phyloP scores from a whole-genome alignment of 2,888 invertebrate species.

The Bombyx huttoni region DNA sequence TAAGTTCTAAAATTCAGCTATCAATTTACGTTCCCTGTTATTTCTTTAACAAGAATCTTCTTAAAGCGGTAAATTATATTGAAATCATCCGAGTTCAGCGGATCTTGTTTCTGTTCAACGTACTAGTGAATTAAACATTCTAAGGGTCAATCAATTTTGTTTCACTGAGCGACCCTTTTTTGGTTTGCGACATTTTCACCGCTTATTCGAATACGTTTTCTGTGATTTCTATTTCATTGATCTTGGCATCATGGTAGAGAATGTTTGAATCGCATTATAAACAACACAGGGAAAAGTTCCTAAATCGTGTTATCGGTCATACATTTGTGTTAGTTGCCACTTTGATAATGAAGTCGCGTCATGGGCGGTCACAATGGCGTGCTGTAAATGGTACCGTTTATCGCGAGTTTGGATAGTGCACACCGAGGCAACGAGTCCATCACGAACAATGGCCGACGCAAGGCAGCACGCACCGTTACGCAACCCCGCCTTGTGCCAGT shows the following conservation, averaged over 20 bases:
- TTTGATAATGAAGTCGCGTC: neutral
- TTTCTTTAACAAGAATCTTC: too few species aligned
- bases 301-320: neutral
- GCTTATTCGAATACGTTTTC: neutral
- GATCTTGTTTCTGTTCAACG: neutral
- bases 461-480: conserved; percentile 38
- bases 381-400: conserved; percentile 15
- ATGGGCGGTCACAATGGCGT: conserved; percentile 4
- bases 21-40: too few species aligned
- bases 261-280: neutral
- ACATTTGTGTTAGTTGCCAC: neutral
- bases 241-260: neutral
- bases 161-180: neutral
- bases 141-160: neutral
- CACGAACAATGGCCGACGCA: conserved; percentile 31
- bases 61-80: neutral
- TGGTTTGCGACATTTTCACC: neutral
- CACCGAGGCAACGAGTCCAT: conserved; percentile 38
- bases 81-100: neutral
- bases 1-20: too few species aligned
- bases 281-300: neutral
- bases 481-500: conserved; percentile 47
- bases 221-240: neutral
- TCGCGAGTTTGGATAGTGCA: conserved; percentile 25
- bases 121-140: neutral